Percentiles rank a stretch among this genome's conserved stretches.
phyloP scores from a whole-genome alignment of 2,113 vertebrate species.

The Tachuris rubrigastra region DNA sequence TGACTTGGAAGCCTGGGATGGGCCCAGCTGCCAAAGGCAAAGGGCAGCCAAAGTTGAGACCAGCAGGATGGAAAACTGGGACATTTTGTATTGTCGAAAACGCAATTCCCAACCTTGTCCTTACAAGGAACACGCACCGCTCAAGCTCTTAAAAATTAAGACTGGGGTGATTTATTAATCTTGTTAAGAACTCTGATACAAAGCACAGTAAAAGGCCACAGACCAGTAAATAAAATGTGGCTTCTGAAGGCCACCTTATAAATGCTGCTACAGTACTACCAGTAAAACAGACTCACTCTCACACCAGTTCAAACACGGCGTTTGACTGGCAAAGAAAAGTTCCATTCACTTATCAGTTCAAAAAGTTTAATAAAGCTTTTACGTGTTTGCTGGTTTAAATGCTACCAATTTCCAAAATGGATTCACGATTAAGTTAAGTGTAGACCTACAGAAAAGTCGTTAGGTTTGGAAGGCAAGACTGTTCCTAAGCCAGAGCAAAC shows the following conservation, averaged over 20 bases:
- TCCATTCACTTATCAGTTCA: slow-evolving; percentile 70
- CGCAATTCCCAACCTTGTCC: not conserved
- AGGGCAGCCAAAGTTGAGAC: not conserved
- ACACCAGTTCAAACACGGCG: slow-evolving; percentile 66
- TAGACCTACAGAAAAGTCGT: slow-evolving; percentile 62
- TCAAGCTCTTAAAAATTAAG: slow-evolving; percentile 86
- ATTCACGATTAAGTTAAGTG: slow-evolving; percentile 36
- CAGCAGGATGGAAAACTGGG: not conserved
- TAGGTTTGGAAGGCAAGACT: slow-evolving; percentile 71
- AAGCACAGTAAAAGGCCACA: slow-evolving; percentile 95
- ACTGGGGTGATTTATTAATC: slow-evolving; percentile 98
- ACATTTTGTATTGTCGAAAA: not conserved
- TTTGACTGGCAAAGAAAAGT: slow-evolving; percentile 80
- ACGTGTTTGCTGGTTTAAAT: slow-evolving; percentile 74
- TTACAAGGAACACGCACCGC: slow-evolving; percentile 57
- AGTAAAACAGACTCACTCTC: slow-evolving; percentile 69
- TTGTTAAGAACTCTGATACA: slow-evolving; percentile 98
- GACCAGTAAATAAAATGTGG: slow-evolving; percentile 86
- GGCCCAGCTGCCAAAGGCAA: not conserved
- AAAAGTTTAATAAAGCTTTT: slow-evolving; percentile 77
- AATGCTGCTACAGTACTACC: slow-evolving; percentile 76
- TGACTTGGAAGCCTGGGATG: not conserved
- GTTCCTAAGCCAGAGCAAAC: slow-evolving; percentile 73
- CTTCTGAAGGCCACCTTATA: slow-evolving; percentile 77
- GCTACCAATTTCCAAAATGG: slow-evolving; percentile 68